Evolutionary conservation across 2,113 vertebrate genomes (phyloP), one percentile per base, ranked within the genome.

Genomic region (Myiozetetes cayanensis): DNA sequence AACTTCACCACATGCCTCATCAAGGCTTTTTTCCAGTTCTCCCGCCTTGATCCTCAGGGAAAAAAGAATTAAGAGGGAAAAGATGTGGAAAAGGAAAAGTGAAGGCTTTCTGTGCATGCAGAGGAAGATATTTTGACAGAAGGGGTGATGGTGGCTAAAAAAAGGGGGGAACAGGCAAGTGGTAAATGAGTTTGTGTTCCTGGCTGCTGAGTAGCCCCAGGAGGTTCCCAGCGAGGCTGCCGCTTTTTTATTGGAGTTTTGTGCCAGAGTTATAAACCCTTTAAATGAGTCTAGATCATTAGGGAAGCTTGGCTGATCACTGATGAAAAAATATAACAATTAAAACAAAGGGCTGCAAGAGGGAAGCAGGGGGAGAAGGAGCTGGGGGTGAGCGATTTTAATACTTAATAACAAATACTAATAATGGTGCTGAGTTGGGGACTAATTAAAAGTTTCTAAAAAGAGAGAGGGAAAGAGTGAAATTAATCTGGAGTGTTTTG

Each of bases 301-400:
- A 98, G 98, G 85, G 94, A 98, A 98, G 97, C 98, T 97, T 89
- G 71, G 96, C 96, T 98, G 97, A 98, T 97, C 97, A 97, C 96
- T 98, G 97, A 96, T 97, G 97, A 97, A 98, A 97, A 98, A 98
- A 98, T 97, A 95, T 95, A 97, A 98, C 97, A 98, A 97, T 98
- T 98, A 97, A 98, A 98, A 97, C 89, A 94, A 97, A 95, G 89
- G 96, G 83, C 75, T 93, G 93, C 44, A 94, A 96, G 72, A 87
- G 33, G 78, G 78, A 91, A 94, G 93, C 79, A 55, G 56, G 66
- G 90, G 84, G 91, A 95, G 96, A 95, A 53, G 72, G 91, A 96
- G 89, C 83, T 85, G 83, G 63, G 65, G 84, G 92, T 87, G 94
- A 97, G 92, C 33, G 8, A 58, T 97, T 93, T 97, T 98, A 97